Conservation (phyloP, 1,140 invertebrate genomes). For the Protaetia brevitarsis region DNA sequence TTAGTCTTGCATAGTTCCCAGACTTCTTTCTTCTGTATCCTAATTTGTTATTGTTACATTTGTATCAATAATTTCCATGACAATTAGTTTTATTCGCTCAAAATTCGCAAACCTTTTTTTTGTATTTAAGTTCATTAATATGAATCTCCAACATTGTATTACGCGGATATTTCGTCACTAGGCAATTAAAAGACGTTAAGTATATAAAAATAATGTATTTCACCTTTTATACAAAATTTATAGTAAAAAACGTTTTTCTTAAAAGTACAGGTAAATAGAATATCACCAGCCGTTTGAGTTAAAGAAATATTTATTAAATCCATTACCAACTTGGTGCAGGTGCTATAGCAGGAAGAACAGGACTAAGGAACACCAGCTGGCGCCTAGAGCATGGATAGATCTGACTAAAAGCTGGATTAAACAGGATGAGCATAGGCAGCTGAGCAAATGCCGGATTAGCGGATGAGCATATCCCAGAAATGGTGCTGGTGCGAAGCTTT, state of each 20-base stretch:
- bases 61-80: too few species aligned
- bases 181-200: too few species aligned
- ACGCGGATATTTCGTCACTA: too few species aligned
- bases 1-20: too few species aligned
- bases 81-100: too few species aligned
- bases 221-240: neutral
- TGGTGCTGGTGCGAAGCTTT: neutral
- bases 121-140: too few species aligned
- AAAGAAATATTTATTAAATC: neutral
- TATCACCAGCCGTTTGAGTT: neutral
- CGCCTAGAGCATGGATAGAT: neutral
- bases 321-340: constrained; percentile 4
- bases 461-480: neutral
- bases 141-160: too few species aligned
- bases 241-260: neutral
- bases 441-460: neutral
- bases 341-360: constrained; percentile 5
- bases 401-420: neutral
- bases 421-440: neutral
- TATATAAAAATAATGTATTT: neutral
- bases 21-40: too few species aligned
- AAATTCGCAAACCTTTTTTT: too few species aligned
- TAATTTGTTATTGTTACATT: too few species aligned
- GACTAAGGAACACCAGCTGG: neutral
- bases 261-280: neutral